phyloP scores from a whole-genome alignment of 2,113 vertebrate genomes.

The Prionailurus viverrinus region DNA sequence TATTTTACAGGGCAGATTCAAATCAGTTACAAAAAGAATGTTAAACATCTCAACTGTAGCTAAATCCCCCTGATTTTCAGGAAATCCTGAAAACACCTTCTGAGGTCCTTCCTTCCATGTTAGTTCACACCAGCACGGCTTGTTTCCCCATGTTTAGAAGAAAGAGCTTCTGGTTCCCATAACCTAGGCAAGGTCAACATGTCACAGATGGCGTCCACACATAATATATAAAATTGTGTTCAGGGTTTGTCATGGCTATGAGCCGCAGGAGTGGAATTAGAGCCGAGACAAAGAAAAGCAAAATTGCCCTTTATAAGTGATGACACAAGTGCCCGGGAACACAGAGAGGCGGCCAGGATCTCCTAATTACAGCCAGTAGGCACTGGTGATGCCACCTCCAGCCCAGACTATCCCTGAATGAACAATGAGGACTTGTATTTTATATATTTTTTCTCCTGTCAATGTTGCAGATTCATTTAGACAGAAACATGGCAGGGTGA shows the following conservation, averaged over 20 bases:
- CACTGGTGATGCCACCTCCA: background rate
- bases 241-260: background rate
- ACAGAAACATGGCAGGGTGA: conserved; percentile 49
- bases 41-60: background rate
- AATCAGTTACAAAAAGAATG: background rate
- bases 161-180: background rate
- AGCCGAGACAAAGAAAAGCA: background rate
- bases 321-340: background rate
- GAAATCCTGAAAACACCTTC: background rate
- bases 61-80: background rate
- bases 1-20: background rate
- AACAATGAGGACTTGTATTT: background rate
- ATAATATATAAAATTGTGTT: background rate
- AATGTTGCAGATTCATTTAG: background rate
- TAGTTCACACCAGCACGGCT: background rate
- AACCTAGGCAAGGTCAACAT: background rate
- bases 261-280: background rate
- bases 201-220: background rate
- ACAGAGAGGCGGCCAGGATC: background rate
- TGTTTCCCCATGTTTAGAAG: background rate
- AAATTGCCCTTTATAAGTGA: background rate
- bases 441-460: background rate
- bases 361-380: background rate
- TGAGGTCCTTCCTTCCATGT: background rate
- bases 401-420: background rate